Evolutionary conservation across 2,888 invertebrate genomes (phyloP).

Genomic region (Strigamia maritima): DNA sequence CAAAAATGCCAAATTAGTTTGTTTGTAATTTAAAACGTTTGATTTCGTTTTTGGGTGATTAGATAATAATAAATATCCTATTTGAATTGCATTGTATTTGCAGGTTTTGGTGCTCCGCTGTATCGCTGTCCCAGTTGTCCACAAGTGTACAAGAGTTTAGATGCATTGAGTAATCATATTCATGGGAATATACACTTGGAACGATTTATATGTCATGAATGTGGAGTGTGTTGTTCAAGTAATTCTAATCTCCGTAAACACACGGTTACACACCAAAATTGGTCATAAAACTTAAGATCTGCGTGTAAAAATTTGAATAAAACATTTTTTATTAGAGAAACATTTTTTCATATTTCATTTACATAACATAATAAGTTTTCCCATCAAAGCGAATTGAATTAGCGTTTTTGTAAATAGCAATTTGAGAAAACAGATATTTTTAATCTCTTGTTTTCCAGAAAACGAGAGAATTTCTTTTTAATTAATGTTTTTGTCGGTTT

Average conservation of each 20-base stretch:
- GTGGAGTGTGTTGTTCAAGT: slow-evolving; percentile 31
- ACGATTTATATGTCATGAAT: slow-evolving; percentile 23
- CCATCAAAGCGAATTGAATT: too few species aligned
- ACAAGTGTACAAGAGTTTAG: background rate
- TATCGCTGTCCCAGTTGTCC: slow-evolving; percentile 18
- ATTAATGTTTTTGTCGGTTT: too few species aligned
- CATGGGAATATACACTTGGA: slow-evolving; percentile 22
- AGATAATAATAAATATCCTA: background rate
- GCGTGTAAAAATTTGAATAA: background rate
- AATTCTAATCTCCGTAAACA: slow-evolving; percentile 16
- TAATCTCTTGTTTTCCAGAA: too few species aligned
- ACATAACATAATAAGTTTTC: too few species aligned
- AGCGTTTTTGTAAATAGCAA: too few species aligned
- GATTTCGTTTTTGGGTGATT: background rate
- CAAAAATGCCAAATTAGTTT: background rate
- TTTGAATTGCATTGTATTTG: slow-evolving; percentile 3
- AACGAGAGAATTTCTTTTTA: too few species aligned
- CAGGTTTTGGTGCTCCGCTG: background rate
- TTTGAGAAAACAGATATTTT: too few species aligned
- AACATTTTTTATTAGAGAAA: background rate
- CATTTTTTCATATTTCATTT: background rate
- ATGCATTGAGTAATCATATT: slow-evolving; percentile 31
- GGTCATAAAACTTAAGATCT: background rate
- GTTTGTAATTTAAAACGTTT: background rate
- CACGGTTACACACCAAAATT: background rate